Conservation (phyloP, 2,888 invertebrate genomes). For the Timandra comae region DNA sequence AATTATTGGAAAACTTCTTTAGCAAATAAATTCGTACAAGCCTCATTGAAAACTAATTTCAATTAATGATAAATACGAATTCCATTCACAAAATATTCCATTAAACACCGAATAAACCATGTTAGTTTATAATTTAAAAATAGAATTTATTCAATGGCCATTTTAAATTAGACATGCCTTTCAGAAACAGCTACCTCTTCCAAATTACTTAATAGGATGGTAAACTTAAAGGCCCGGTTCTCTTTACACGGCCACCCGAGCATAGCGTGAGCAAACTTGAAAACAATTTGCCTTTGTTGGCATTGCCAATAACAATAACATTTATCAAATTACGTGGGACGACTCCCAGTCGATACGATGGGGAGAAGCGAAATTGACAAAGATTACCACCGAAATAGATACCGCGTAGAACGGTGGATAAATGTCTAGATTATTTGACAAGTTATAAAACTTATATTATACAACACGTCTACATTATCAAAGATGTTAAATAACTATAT, state of each 20-base stretch:
- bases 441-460: too few species aligned
- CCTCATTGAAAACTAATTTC: slow-evolving; percentile 1
- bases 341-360: slow-evolving; percentile 35
- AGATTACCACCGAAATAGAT: slow-evolving; percentile 17
- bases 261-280: slow-evolving; percentile 44
- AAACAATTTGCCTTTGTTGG: slow-evolving; percentile 59
- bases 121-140: not conserved
- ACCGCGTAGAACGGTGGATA: not conserved
- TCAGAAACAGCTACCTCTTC: not conserved
- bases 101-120: not conserved
- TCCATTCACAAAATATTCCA: too few species aligned
- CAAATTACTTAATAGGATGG: slow-evolving; percentile 8
- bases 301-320: slow-evolving; percentile 65
- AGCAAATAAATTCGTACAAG: slow-evolving; percentile 12
- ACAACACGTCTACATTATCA: too few species aligned
- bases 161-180: slow-evolving; percentile 1
- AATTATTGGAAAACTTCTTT: too few species aligned
- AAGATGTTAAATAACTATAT: too few species aligned
- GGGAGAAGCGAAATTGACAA: slow-evolving; percentile 57
- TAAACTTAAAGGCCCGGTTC: slow-evolving; percentile 10
- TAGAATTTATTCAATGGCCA: not conserved
- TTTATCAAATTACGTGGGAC: slow-evolving; percentile 51
- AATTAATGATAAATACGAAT: too few species aligned
- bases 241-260: slow-evolving; percentile 10
- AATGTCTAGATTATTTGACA: too few species aligned